Percentiles rank a stretch among this genome's conserved stretches.
Evolutionary conservation across 2,113 vertebrate species (phyloP).

Genomic region (Serilophus lunatus): DNA sequence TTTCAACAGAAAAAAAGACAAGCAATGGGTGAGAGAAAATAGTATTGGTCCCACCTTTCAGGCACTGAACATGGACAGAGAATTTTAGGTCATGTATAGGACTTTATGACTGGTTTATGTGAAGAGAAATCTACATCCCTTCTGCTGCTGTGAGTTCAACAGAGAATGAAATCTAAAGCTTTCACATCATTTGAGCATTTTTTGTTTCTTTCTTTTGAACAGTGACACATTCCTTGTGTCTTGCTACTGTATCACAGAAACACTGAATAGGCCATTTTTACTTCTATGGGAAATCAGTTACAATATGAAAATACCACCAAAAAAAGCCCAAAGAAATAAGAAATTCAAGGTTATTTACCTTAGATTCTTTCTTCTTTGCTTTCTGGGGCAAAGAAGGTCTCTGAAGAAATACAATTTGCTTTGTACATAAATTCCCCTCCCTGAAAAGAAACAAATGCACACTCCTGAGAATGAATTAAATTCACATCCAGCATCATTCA

Average conservation of each 20-base stretch:
- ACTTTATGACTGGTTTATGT: background rate
- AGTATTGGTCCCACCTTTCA: background rate
- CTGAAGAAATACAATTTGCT: conserved; percentile 98
- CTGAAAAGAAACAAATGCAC: conserved; percentile 75
- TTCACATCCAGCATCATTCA: background rate
- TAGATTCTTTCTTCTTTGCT: conserved; percentile 88
- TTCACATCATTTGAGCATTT: background rate
- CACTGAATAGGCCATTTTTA: background rate
- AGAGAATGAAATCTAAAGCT: background rate
- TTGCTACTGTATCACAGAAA: background rate
- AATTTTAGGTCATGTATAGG: background rate
- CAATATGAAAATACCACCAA: background rate
- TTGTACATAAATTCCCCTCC: conserved; percentile 92
- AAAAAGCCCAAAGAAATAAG: background rate
- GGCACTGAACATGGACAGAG: background rate
- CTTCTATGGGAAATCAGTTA: background rate
- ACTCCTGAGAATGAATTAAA: conserved; percentile 26
- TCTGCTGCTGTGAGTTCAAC: background rate
- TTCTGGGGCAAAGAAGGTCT: conserved; percentile 90
- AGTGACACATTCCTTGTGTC: background rate
- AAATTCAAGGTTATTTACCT: conserved; percentile 77
- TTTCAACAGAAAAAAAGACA: background rate
- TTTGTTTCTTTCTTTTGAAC: background rate
- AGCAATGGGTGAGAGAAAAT: background rate
- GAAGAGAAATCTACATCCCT: background rate